Conservation (phyloP, 2,888 invertebrate species). For the Malthinus flaveolus region DNA sequence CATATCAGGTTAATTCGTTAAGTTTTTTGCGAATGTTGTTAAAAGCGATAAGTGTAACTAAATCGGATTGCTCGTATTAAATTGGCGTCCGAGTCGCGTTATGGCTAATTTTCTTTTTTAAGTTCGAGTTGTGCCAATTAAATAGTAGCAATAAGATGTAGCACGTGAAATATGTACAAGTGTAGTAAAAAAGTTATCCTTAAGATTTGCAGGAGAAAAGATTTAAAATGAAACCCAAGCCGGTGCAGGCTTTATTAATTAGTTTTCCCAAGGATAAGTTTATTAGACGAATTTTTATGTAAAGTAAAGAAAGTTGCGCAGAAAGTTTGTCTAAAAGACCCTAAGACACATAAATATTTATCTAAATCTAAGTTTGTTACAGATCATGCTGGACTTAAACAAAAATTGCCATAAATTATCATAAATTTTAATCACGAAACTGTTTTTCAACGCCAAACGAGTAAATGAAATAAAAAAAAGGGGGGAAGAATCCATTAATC, state of each 20-base stretch:
- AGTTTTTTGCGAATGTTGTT: too few relatives aligned
- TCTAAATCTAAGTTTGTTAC: slow-evolving; percentile 26
- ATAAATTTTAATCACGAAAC: slow-evolving; percentile 29
- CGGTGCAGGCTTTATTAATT: too few relatives aligned
- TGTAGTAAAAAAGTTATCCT: background rate
- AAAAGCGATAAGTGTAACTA: too few relatives aligned
- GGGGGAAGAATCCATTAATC: slow-evolving; percentile 37
- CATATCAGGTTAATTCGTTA: too few relatives aligned
- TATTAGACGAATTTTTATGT: background rate
- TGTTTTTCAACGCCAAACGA: slow-evolving; percentile 9
- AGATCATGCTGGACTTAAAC: slow-evolving; percentile 44
- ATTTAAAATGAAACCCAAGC: background rate
- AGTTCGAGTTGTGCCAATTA: too few relatives aligned
- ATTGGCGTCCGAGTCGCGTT: too few relatives aligned
- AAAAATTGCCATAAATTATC: slow-evolving; percentile 30
- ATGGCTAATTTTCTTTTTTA: too few relatives aligned
- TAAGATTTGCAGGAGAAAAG: background rate
- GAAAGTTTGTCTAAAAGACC: background rate
- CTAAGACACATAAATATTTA: background rate
- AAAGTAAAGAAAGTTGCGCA: background rate
- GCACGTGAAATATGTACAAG: background rate
- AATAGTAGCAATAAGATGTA: background rate
- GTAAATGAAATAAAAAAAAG: slow-evolving; percentile 28
- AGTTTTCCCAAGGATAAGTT: too few relatives aligned
- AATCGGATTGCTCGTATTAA: too few relatives aligned